Percentiles rank a stretch among this genome's conserved stretches.
Conservation (phyloP, 92 coral and sea anemone genomes). For the Phenganax marumi region DNA sequence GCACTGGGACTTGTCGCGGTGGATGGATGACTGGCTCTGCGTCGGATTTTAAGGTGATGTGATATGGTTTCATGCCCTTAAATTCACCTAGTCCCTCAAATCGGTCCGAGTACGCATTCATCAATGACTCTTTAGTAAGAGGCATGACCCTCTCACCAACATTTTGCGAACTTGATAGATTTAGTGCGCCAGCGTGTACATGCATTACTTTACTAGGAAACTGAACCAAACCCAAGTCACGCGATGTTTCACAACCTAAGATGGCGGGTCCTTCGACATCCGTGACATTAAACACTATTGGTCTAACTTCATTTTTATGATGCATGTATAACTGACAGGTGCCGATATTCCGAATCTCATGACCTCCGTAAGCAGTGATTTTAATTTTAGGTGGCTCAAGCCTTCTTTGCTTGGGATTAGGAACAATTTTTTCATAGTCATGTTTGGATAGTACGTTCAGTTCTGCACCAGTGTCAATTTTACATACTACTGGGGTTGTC, state of each 20-base stretch:
- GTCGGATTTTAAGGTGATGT: slow-evolving; percentile 48
- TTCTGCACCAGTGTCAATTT: slow-evolving; percentile 61
- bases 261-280: slow-evolving; percentile 50
- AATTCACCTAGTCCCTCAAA: no score
- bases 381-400: not conserved
- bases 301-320: slow-evolving; percentile 32
- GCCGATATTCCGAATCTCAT: slow-evolving; percentile 16
- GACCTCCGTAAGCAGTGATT: slow-evolving; percentile 24
- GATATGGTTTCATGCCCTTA: slow-evolving; percentile 44
- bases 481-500: slow-evolving; percentile 48
- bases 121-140: not conserved
- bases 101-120: no score
- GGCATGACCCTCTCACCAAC: not conserved
- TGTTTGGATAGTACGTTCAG: slow-evolving; percentile 47
- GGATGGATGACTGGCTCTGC: slow-evolving; percentile 60
- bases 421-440: slow-evolving; percentile 38
- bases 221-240: slow-evolving; percentile 43
- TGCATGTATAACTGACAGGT: slow-evolving; percentile 26
- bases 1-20: slow-evolving; percentile 47
- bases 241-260: slow-evolving; percentile 43
- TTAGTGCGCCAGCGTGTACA: slow-evolving; percentile 2
- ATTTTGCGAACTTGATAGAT: slow-evolving; percentile 24
- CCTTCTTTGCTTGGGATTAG: slow-evolving; percentile 29
- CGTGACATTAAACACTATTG: slow-evolving; percentile 47
- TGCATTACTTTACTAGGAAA: slow-evolving; percentile 38